Evolutionary conservation across 2,797 vertebrate species (phyloP).

Genomic region (Characodon lateralis): DNA sequence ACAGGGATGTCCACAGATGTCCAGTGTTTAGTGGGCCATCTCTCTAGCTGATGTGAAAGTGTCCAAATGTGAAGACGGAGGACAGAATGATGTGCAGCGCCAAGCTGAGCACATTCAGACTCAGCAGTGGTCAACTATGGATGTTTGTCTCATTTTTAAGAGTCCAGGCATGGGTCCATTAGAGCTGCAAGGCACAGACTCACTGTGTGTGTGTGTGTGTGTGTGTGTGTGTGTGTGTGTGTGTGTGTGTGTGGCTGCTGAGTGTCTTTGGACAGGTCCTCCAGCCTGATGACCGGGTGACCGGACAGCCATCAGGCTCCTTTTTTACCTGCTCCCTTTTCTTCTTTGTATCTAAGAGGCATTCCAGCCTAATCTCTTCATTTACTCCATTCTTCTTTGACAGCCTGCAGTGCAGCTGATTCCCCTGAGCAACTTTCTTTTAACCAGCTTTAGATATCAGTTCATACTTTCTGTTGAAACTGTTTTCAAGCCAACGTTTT

Average conservation of each 20-base stretch:
- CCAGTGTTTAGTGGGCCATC: neutral
- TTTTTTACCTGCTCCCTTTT: neutral
- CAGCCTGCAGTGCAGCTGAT: neutral
- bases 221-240: conserved; percentile 14
- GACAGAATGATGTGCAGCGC: neutral
- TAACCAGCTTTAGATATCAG: neutral
- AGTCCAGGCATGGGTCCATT: conserved; percentile 33
- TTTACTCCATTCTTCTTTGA: conserved; percentile 12
- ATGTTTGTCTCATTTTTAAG: conserved; percentile 37
- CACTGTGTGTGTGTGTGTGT: neutral
- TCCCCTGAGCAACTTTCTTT: neutral
- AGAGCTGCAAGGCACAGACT: conserved; percentile 32
- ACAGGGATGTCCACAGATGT: neutral
- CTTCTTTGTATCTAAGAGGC: conserved; percentile 18
- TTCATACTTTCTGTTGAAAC: neutral
- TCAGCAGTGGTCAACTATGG: conserved; percentile 26
- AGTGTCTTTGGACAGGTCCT: conserved; percentile 31
- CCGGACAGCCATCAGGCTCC: conserved; percentile 1
- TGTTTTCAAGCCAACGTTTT: neutral
- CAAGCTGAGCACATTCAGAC: conserved; percentile 21
- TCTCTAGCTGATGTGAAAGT: neutral
- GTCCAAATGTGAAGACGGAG: conserved; percentile 9
- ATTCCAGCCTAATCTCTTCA: conserved; percentile 10
- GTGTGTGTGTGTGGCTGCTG: neutral
- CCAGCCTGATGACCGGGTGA: conserved; percentile 27